Base-by-base conservation (phyloP, 1,140 invertebrate species). In the Triops longicaudatus region DNA sequence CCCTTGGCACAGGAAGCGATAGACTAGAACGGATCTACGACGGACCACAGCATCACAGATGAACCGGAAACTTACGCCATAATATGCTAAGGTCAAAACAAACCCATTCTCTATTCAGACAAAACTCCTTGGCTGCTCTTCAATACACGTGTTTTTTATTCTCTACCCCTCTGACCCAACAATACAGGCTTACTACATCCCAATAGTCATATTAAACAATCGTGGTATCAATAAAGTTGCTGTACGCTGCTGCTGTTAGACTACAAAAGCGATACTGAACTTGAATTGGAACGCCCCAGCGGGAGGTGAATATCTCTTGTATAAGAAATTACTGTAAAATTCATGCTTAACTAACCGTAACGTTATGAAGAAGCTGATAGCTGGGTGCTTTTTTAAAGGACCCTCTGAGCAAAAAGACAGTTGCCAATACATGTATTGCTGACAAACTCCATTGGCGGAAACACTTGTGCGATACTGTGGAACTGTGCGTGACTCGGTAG, bases 21-120 rank as follows among this genome's bases (percentile, higher is more conserved):
- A 63, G 50, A 63, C 50, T 63, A 63, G 50, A 63, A 63, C 50
- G 50, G 50, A 63, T 63, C 50, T 63, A 63, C 22, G 50, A 63
- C 50, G 50, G 50, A 63, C 50, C 50, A 63, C 17, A 63, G 50
- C 50, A 63, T 63, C 50, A 63, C 50, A 63, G 50, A 63, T 63
- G 50, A 63, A 63, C 50, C 50, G 50, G 50, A 63, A 63, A 63
- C 50, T 22, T 22, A 14, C 50, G 14, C 22, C 22, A 17, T 63
- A n/a, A 63, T 63, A 63, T 22, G 14, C 14, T 63, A 63, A 63
- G 50, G 50, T 63, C 50, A 63, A 63, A n/a, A 63, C 22, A 63
- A 63, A 63, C 50, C 50, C 10, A 14, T 37, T 17, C 17, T 63
- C 50, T n/a, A 63, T 63, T 63, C 50, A 63, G 17, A 22, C 4